Percentiles rank a stretch among this genome's conserved stretches.
phyloP scores from a whole-genome alignment of 92 coral and sea anemone species.

The Porites evermanni region DNA sequence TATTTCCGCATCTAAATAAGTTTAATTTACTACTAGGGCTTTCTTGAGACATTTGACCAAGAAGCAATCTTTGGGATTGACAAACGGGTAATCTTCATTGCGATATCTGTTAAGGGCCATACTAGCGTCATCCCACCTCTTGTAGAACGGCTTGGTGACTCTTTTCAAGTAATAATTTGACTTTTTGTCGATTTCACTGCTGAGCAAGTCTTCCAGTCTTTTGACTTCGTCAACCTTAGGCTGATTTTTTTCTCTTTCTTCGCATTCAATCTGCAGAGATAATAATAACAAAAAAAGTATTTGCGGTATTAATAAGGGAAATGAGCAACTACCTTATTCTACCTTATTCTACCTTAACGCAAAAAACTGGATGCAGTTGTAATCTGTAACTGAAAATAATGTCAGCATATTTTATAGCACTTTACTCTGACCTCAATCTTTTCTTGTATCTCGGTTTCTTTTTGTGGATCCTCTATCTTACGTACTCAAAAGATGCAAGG shows the following conservation, averaged over 20 bases:
- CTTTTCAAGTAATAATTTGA: slow-evolving; percentile 71
- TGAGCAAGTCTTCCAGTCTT: slow-evolving; percentile 65
- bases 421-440: slow-evolving; percentile 46
- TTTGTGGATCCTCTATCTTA: background rate
- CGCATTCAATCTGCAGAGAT: slow-evolving; percentile 67
- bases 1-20: too few species aligned
- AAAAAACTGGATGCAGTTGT: too few species aligned
- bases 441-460: slow-evolving; percentile 49
- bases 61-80: slow-evolving; percentile 79
- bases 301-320: too few species aligned
- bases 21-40: slow-evolving; percentile 53
- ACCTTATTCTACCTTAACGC: too few species aligned
- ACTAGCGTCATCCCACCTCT: slow-evolving; percentile 79
- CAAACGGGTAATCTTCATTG: slow-evolving; percentile 57
- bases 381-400: too few species aligned
- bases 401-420: background rate
- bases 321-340: too few species aligned
- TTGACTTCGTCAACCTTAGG: slow-evolving; percentile 70
- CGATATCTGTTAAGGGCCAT: slow-evolving; percentile 66
- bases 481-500: too few species aligned
- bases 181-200: slow-evolving; percentile 62
- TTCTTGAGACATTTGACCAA: slow-evolving; percentile 67
- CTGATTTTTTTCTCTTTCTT: slow-evolving; percentile 75
- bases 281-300: background rate
- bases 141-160: slow-evolving; percentile 71